These are phyloP conservation scores for Catotricha subobsoleta DNA, from an alignment of 2,888 invertebrate genomes.

Conservation along the genomic window DNA sequence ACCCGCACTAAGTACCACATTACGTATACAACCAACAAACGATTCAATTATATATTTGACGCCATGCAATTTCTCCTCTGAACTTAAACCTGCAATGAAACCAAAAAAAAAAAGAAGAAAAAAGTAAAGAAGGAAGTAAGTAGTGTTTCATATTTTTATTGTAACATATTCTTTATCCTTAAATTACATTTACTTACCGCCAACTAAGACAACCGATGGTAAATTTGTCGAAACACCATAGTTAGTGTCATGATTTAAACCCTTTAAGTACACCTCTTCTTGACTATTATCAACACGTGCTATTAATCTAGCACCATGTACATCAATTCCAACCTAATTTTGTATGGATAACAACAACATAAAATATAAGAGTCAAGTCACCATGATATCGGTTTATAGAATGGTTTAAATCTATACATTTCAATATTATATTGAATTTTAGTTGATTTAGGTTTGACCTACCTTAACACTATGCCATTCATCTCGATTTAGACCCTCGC, in stretches of 20 bases:
- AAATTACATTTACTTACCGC: constrained; percentile 54
- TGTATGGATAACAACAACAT: no score
- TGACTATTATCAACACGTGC: constrained; percentile 71
- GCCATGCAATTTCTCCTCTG: constrained; percentile 72
- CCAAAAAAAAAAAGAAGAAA: constrained; percentile 1
- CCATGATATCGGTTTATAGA: not conserved
- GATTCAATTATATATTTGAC: constrained; percentile 86
- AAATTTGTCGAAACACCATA: constrained; percentile 75
- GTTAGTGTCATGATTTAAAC: constrained; percentile 64
- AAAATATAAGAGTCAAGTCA: no score
- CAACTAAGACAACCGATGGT: constrained; percentile 72
- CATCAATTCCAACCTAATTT: constrained; percentile 56
- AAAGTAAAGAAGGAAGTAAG: no score
- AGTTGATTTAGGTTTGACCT: no score
- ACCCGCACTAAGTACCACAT: constrained; percentile 70
- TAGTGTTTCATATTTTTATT: no score
- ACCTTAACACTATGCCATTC: constrained; percentile 80
- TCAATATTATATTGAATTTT: not conserved
- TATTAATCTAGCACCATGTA: constrained; percentile 64
- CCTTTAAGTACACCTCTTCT: constrained; percentile 66
- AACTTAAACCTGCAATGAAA: constrained; percentile 50
- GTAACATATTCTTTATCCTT: no score
- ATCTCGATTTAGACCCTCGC: constrained; percentile 71
- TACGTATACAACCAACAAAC: constrained; percentile 79
- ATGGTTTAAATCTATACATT: not conserved